Evolutionary conservation across 2,888 invertebrate genomes (phyloP), one percentile per base, ranked within the genome.

Genomic region (Hyposoter dolosus): DNA sequence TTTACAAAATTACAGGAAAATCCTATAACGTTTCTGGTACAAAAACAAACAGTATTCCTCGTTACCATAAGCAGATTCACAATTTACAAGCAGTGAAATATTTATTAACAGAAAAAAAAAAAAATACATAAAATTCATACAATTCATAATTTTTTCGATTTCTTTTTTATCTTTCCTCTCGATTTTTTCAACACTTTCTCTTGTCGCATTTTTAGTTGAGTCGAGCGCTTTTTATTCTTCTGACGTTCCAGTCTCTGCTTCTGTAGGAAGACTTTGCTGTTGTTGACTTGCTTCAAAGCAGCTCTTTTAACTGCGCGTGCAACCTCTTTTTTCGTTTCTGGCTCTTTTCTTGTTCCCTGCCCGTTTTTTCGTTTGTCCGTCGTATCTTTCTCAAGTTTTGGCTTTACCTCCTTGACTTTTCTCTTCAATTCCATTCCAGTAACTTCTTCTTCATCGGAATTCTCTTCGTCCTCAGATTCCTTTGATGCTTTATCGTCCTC

Each of bases 201-300:
- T 40, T 89, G 83, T n/a, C 83, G 53, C 56, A 87, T 81, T 74
- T 88, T 86, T 72, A 84, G 71, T 43, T 78, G 83, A 35, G 63
- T 75, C 12, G 87, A 81, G 1, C 76, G 63, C 83, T 89, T 89
- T 56, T 79, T 86, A 72, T 89, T 89, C 32, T 84, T 96, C 60
- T 95, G 94, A 88, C 96, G 95, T 85, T 97, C 97, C 40, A 97
- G 91, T 92, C 96, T 96, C 89, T 96, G 96, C 91, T 98, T 97
- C 94, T 95, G 95, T 94, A 97, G 96, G 90, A 97, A 97, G 0
- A 96, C 95, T 95, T 97, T 97, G 91, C 97, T 98, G 88, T 97
- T 97, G 91, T 97, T 96, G 19, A 97, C 95, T 92, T 96, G 96
- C 90, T 96, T 96, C 0, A 96, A 95, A 0, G 97, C 97, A 92